Base-by-base conservation (phyloP, 2,797 vertebrate species). In the Dendrocincla fuliginosa region DNA sequence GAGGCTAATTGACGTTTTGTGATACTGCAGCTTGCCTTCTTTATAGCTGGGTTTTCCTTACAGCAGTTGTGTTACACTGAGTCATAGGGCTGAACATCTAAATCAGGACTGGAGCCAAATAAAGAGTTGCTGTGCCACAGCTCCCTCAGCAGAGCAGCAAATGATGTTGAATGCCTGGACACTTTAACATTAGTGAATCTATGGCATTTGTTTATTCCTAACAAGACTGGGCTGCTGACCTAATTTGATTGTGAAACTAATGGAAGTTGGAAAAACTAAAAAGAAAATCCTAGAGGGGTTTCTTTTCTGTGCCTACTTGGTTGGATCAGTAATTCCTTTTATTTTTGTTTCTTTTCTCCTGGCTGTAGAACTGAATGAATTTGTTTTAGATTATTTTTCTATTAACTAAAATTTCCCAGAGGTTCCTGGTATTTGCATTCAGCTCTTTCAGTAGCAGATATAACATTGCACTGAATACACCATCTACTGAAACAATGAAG, bases 331-430 rank as follows among this genome's bases (percentile, higher is more conserved):
- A 94, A 95, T 80, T 93, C 59, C 69, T 80, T 91, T 92, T 83
- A 94, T 94, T 95, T 94, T 88, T 41, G 16, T 89, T 95, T 96
- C 53, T 79, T 94, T 94, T 92, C 95, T 96, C 27, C 89, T 92
- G 94, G 89, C 86, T 93, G 70, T 53, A 85, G 76, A 87, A 92
- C 71, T 53, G 77, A 68, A 78, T 93, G 84, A 94, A 93, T 97
- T 96, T 96, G 91, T 69, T 97, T 97, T 93, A 90, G 92, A 96
- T 96, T 96, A 97, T 96, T 96, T 97, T 97, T 71, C 77, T 96
- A 96, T 95, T 97, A 96, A 96, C 84, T 93, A 93, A 96, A 96
- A 95, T 93, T 94, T 97, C 97, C 97, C 96, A 96, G 88, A 96
- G 92, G 91, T 90, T 95, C 90, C 83, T 93, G 84, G 82, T 95